A percentile compares a stretch with the other conserved stretches of the same genome.
Conservation (phyloP, 2,797 vertebrate species). For the Aythya fuligula region DNA sequence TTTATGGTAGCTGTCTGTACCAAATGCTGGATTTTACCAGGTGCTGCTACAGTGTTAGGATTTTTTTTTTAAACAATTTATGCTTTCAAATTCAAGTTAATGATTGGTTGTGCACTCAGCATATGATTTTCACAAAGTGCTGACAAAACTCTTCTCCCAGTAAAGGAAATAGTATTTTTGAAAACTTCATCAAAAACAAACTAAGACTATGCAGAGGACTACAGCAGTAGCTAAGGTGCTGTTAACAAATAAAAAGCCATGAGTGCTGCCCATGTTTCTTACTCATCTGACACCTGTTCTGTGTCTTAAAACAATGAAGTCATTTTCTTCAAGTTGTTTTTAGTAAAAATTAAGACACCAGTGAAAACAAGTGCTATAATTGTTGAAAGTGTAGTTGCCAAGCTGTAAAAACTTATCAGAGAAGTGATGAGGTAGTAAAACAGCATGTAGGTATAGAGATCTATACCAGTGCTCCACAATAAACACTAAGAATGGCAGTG, state of each 20-base stretch:
- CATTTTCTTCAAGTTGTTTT: neutral
- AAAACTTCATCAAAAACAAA: constrained; percentile 9
- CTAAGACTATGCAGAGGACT: neutral
- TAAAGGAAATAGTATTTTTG: constrained; percentile 28
- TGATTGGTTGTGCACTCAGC: neutral
- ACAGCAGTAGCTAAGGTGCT: neutral
- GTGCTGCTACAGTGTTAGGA: neutral
- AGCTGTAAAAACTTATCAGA: neutral
- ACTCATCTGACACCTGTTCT: neutral
- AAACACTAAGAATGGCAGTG: neutral
- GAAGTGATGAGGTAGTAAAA: neutral
- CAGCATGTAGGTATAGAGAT: neutral
- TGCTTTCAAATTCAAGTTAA: constrained; percentile 26
- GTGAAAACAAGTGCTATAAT: neutral
- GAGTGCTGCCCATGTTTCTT: neutral
- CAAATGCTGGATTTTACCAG: neutral
- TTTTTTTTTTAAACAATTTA: neutral
- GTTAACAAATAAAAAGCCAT: neutral
- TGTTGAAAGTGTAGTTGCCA: neutral
- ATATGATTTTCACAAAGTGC: constrained; percentile 5
- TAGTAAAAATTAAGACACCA: constrained; percentile 21
- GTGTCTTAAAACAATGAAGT: neutral
- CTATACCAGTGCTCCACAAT: neutral
- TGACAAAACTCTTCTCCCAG: constrained; percentile 20
- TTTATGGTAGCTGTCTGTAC: neutral